Percentiles rank a stretch among this genome's conserved stretches.
These are phyloP conservation scores for Orycteropus afer DNA, from an alignment of 2,113 vertebrate genomes.

Conservation along the genomic window DNA sequence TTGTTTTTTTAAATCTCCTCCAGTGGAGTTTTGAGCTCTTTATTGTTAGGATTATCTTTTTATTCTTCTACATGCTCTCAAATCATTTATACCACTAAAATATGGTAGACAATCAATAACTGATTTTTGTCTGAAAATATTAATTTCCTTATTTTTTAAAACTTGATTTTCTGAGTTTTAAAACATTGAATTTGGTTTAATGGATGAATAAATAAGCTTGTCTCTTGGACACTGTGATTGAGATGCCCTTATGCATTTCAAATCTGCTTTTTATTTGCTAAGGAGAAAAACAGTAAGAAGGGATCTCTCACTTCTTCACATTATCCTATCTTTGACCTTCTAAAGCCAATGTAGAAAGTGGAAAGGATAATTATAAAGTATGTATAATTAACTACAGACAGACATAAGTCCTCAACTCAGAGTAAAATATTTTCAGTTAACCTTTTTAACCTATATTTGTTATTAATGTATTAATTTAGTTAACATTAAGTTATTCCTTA, in stretches of 20 bases:
- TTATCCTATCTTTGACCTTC: background rate
- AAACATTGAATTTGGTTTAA: background rate
- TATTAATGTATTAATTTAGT: background rate
- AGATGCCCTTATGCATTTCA: background rate
- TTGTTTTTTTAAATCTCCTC: too few relatives aligned
- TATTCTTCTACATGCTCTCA: background rate
- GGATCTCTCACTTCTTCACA: background rate
- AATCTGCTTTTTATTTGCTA: background rate
- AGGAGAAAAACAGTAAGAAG: background rate
- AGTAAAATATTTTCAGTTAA: background rate
- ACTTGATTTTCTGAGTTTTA: background rate
- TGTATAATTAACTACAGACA: background rate
- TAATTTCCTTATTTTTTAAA: background rate
- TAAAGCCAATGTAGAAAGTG: background rate
- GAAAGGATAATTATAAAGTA: background rate
- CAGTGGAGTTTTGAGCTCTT: background rate
- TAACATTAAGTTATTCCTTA: background rate
- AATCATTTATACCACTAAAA: background rate
- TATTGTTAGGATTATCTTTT: background rate
- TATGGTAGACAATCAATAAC: background rate
- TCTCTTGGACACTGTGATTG: background rate
- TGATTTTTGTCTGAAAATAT: background rate
- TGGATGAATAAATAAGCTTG: background rate
- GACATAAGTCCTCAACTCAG: background rate
- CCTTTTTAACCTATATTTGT: conserved; percentile 14